Base-by-base conservation (phyloP, 2,888 invertebrate species). In the Toxonevra muliebris region DNA sequence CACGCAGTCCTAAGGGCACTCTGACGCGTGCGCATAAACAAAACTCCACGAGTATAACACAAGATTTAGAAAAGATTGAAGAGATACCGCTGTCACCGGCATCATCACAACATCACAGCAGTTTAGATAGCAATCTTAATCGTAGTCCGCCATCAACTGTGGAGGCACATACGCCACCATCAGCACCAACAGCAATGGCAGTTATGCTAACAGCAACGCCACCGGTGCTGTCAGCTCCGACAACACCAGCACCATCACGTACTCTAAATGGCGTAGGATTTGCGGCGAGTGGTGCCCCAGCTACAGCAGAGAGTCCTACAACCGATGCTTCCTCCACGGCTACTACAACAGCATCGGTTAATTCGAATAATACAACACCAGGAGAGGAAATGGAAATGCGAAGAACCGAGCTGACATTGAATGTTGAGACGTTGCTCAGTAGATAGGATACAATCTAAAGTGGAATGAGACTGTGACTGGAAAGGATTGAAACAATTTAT, bases 51-150 rank as follows among this genome's bases (percentile, higher is more conserved):
- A 91, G 91, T 19, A 90, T 91, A 20, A 89, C 90, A 0, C 88
- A 88, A 77, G 91, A 91, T 82, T 83, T 91, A 75, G 91, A 91
- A 79, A 88, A 90, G 80, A 91, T 91, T 74, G 91, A 91, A 82
- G 91, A 91, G 79, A 87, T 90, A 55, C 88, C 90, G 15, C 80
- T 88, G 50, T 87, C 88, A 19, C 87, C 88, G 9, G 82, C 83
- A 20, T 83, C 85, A 8, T 84, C 87, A 17, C 84, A 82, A 59
- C 84, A 84, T 70, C 85, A 83, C 69, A 84, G 84, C 70, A 84
- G 84, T 59, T 72, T 84, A 48, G 85, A 85, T 59, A 85, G 84
- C 64, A 84, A 81, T 66, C 77, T 84, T 3, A 85, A 84, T 76
- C 82, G 83, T 12, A 84, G 84, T 75, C 84, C 85, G 45, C 84